Percentiles rank a stretch among this genome's conserved stretches.
phyloP scores from a whole-genome alignment of 2,113 vertebrate genomes.

The Lepus europaeus region DNA sequence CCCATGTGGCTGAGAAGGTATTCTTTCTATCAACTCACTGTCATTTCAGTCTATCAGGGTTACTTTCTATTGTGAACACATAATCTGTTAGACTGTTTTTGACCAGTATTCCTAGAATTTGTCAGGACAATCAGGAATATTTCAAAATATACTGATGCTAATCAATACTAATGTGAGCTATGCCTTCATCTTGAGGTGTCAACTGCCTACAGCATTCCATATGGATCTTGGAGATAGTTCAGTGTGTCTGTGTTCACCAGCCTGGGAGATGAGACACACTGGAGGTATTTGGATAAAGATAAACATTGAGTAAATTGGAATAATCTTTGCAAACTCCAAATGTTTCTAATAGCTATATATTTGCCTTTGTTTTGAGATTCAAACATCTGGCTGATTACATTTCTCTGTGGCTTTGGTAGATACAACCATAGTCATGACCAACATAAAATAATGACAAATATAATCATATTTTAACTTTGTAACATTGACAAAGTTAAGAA shows the following conservation, averaged over 20 bases:
- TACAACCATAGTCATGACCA: constrained; percentile 42
- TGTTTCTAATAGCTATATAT: constrained; percentile 62
- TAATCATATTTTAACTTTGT: constrained; percentile 43
- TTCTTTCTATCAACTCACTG: not conserved
- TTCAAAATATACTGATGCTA: not conserved
- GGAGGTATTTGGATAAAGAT: not conserved
- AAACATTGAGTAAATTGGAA: constrained; percentile 18
- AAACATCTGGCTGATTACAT: constrained; percentile 60
- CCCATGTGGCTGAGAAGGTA: not conserved
- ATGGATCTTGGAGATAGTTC: not conserved
- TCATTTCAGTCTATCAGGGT: not conserved
- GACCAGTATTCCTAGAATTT: not conserved
- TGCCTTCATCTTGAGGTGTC: not conserved
- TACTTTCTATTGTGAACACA: not conserved
- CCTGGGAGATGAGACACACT: not conserved
- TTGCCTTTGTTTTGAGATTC: not conserved
- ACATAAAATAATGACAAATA: constrained; percentile 60
- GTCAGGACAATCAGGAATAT: not conserved
- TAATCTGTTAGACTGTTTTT: not conserved
- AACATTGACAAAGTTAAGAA: constrained; percentile 28
- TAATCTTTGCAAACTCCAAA: constrained; percentile 41
- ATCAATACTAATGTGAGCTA: not conserved
- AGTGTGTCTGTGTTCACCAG: not conserved
- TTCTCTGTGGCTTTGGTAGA: constrained; percentile 62
- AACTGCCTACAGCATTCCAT: not conserved